phyloP scores from a whole-genome alignment of 1,140 invertebrate genomes.

The Hestina assimilis region DNA sequence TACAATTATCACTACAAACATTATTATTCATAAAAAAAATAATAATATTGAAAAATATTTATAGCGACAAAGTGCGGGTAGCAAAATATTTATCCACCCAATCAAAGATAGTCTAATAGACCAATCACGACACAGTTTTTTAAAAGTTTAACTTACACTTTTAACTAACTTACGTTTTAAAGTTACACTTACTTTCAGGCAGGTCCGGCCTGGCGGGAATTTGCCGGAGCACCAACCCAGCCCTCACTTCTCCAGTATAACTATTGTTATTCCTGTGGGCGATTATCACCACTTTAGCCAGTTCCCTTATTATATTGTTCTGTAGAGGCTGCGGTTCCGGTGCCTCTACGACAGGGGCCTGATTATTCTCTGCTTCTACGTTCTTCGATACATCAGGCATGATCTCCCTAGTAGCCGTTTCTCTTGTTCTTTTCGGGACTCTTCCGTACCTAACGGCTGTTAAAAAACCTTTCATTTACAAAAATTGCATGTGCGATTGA shows the following conservation, averaged over 20 bases:
- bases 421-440: slow-evolving; percentile 94
- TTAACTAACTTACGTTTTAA: neutral
- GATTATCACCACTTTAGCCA: slow-evolving; percentile 92
- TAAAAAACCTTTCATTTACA: slow-evolving; percentile 33
- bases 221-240: slow-evolving; percentile 80
- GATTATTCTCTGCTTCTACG: slow-evolving; percentile 22
- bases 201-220: slow-evolving; percentile 54
- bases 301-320: slow-evolving; percentile 85
- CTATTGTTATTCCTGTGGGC: slow-evolving; percentile 94
- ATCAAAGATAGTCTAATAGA: no score
- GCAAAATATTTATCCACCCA: no score
- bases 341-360: slow-evolving; percentile 42
- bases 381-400: slow-evolving; percentile 46
- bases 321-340: slow-evolving; percentile 54
- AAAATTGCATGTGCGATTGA: slow-evolving; percentile 25
- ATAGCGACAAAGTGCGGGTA: no score
- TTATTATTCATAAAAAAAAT: slow-evolving; percentile 15
- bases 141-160: no score
- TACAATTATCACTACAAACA: no score
- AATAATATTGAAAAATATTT: neutral
- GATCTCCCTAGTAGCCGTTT: slow-evolving; percentile 62
- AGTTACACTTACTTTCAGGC: slow-evolving; percentile 51
- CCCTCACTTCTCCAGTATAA: slow-evolving; percentile 93
- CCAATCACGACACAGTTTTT: no score
- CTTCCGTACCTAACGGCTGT: slow-evolving; percentile 96